Percentiles rank a stretch among this genome's conserved stretches.
Conservation (phyloP, 2,888 invertebrate species). For the Ethmia dodecea region DNA sequence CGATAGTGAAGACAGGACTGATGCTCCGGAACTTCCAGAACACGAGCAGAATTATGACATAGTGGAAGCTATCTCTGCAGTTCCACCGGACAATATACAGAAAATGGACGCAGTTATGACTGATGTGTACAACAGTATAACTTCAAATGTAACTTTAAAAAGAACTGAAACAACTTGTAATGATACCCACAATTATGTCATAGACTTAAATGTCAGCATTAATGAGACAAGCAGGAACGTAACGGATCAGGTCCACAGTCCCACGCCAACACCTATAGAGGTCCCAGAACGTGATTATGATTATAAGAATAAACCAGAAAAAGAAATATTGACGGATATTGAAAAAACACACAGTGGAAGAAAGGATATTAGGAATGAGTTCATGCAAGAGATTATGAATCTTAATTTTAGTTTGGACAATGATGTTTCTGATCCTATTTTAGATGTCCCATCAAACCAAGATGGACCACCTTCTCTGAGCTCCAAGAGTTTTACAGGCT, state of each 20-base stretch:
- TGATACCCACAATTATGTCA: conserved; percentile 37
- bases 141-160: conserved; percentile 27
- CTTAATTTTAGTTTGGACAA: conserved; percentile 31
- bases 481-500: conserved; percentile 64
- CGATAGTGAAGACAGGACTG: conserved; percentile 39
- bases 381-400: conserved; percentile 22
- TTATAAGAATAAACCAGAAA: conserved; percentile 27
- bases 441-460: conserved; percentile 25
- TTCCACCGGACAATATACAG: background rate
- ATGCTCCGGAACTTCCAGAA: conserved; percentile 53
- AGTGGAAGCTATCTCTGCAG: background rate
- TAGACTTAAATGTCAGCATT: conserved; percentile 50
- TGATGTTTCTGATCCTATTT: conserved; percentile 25
- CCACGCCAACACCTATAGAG: conserved; percentile 6
- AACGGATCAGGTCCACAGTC: conserved; percentile 21
- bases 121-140: conserved; percentile 23
- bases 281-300: conserved; percentile 56
- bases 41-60: conserved; percentile 34
- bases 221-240: conserved; percentile 33
- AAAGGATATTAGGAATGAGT: conserved; percentile 14
- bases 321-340: conserved; percentile 26
- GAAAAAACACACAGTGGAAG: conserved; percentile 18
- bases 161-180: conserved; percentile 20
- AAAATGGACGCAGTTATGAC: conserved; percentile 6
- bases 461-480: conserved; percentile 49